Conservation (phyloP, 1,140 invertebrate species). For the Amyelois transitella region DNA sequence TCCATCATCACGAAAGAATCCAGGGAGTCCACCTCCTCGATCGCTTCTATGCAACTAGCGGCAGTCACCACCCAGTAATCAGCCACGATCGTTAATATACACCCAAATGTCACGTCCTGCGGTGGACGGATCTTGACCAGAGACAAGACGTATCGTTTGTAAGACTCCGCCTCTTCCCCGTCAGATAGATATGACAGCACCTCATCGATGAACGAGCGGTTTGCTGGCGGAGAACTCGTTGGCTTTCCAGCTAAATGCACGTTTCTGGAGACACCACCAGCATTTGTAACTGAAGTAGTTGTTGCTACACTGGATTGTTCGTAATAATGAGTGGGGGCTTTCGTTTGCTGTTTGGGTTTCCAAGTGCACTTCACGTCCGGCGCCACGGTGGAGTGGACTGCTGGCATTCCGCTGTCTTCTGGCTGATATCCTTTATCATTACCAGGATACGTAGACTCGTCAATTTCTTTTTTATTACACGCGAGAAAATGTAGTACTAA, state of each 20-base stretch:
- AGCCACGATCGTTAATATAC: conserved; percentile 40
- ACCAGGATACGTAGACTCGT: not conserved
- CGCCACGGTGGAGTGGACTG: conserved; percentile 5
- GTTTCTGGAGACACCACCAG: not conserved
- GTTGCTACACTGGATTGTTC: conserved; percentile 2
- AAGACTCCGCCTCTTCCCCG: conserved; percentile 6
- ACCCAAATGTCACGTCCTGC: conserved; percentile 37
- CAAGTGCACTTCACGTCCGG: conserved; percentile 41
- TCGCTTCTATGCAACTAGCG: conserved; percentile 52
- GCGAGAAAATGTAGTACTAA: conserved; percentile 45
- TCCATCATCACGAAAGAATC: conserved; percentile 49
- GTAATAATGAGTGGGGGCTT: conserved; percentile 30
- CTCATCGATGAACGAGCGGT: not conserved
- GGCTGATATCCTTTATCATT: not conserved
- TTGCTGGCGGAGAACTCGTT: not conserved
- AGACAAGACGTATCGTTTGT: conserved; percentile 28
- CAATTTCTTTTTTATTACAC: conserved; percentile 14
- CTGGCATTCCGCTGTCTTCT: not conserved
- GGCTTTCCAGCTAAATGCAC: not conserved
- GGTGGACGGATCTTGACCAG: conserved; percentile 43
- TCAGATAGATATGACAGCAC: conserved; percentile 2
- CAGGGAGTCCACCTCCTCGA: conserved; percentile 46
- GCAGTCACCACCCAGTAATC: conserved; percentile 50
- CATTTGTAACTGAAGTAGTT: too few relatives aligned
- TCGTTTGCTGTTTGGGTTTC: conserved; percentile 37